phyloP scores from a whole-genome alignment of 2,888 invertebrate genomes.

The Drosophila borealis region DNA sequence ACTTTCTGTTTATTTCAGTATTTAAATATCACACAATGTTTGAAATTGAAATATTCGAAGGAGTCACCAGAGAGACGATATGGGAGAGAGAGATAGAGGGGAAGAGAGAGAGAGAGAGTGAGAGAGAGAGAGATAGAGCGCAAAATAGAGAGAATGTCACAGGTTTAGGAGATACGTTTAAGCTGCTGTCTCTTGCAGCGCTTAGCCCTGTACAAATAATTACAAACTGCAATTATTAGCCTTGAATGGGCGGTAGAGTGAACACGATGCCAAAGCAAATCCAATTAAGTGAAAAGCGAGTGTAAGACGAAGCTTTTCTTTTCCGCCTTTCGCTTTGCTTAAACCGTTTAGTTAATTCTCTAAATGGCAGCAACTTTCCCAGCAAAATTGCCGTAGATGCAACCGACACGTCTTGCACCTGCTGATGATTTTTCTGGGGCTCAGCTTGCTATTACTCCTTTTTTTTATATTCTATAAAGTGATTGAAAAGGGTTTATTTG shows the following conservation, averaged over 20 bases:
- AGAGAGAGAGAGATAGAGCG: neutral
- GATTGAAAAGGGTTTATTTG: no score
- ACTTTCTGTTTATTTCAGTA: constrained; percentile 33
- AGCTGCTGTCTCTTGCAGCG: constrained; percentile 41
- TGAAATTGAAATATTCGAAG: constrained; percentile 59
- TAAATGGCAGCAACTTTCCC: constrained; percentile 46
- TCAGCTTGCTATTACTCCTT: neutral
- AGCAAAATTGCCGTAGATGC: constrained; percentile 34
- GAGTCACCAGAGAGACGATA: constrained; percentile 6
- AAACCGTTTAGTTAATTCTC: constrained; percentile 43
- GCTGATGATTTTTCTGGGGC: constrained; percentile 25
- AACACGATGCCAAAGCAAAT: constrained; percentile 64
- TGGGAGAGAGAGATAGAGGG: neutral
- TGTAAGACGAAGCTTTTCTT: constrained; percentile 67
- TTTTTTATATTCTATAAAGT: neutral
- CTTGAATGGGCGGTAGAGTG: constrained; percentile 28
- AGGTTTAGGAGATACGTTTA: constrained; percentile 25
- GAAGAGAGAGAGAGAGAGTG: neutral
- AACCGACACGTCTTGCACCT: constrained; percentile 39
- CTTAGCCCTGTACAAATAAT: constrained; percentile 68
- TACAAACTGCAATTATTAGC: constrained; percentile 78
- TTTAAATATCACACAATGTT: constrained; percentile 49
- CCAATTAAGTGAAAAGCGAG: constrained; percentile 77
- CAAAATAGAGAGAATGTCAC: neutral
- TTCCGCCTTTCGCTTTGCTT: constrained; percentile 2